phyloP scores from a whole-genome alignment of 1,140 invertebrate genomes.

The Leguminivora glycinivorella region DNA sequence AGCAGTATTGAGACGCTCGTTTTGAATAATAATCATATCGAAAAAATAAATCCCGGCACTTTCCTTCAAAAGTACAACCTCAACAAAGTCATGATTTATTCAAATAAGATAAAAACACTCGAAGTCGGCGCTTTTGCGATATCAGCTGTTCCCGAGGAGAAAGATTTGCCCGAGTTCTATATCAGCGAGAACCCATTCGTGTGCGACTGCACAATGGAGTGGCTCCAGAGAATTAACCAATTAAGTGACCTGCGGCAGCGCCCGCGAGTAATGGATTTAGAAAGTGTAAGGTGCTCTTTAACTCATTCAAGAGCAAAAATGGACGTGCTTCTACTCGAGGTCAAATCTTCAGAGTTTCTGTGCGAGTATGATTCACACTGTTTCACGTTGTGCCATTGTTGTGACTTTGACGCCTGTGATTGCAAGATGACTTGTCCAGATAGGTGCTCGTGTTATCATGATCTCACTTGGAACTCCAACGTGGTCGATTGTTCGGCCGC shows the following conservation, averaged over 20 bases:
- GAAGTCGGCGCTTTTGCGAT: slow-evolving; percentile 86
- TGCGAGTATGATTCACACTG: slow-evolving; percentile 93
- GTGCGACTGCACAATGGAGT: slow-evolving; percentile 93
- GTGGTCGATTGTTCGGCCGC: slow-evolving; percentile 92
- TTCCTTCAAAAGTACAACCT: slow-evolving; percentile 86
- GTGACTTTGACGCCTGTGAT: slow-evolving; percentile 94
- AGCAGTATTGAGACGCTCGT: slow-evolving; percentile 87
- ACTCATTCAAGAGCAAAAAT: slow-evolving; percentile 85
- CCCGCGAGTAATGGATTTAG: slow-evolving; percentile 91
- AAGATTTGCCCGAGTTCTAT: slow-evolving; percentile 87
- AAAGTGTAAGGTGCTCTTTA: slow-evolving; percentile 90
- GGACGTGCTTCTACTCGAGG: slow-evolving; percentile 86
- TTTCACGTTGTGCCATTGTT: slow-evolving; percentile 93
- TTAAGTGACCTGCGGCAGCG: slow-evolving; percentile 86
- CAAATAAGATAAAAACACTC: slow-evolving; percentile 86
- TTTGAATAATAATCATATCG: slow-evolving; percentile 88
- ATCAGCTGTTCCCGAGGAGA: slow-evolving; percentile 81
- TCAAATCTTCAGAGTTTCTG: slow-evolving; percentile 90
- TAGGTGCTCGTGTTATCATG: slow-evolving; percentile 93
- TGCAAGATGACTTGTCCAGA: slow-evolving; percentile 94
- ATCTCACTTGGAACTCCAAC: slow-evolving; percentile 94
- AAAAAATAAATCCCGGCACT: slow-evolving; percentile 85
- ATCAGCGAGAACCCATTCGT: slow-evolving; percentile 89
- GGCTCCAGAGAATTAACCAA: slow-evolving; percentile 89
- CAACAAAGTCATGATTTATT: slow-evolving; percentile 87